Conservation (phyloP, 2,797 vertebrate species). For the Sciaenops ocellatus region DNA sequence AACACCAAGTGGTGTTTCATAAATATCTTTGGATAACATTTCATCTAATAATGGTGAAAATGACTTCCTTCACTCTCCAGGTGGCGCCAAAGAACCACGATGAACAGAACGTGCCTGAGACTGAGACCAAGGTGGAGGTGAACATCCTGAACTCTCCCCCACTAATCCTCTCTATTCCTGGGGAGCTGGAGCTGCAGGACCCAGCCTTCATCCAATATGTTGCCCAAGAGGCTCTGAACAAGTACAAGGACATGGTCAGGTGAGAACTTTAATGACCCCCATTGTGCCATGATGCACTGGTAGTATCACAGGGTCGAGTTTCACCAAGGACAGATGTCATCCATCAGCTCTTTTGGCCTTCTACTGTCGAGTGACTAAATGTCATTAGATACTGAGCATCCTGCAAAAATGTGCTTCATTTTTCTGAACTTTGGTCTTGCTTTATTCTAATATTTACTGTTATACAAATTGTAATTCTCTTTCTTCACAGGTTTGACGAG, state of each 20-base stretch:
- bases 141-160: constrained; percentile 87
- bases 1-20: neutral
- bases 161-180: constrained; percentile 85
- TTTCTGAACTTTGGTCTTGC: neutral
- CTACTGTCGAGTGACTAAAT: neutral
- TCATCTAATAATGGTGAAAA: too few species aligned
- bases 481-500: constrained; percentile 66
- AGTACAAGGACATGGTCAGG: constrained; percentile 87
- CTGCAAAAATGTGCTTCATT: neutral
- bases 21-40: too few species aligned
- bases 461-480: neutral
- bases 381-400: neutral
- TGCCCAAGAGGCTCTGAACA: constrained; percentile 86
- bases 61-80: constrained; percentile 69
- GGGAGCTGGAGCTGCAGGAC: constrained; percentile 81
- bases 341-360: neutral
- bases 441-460: neutral
- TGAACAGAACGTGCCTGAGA: constrained; percentile 63
- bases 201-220: constrained; percentile 88
- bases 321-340: neutral
- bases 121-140: constrained; percentile 85
- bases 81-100: constrained; percentile 76
- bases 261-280: constrained; percentile 45
- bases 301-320: neutral
- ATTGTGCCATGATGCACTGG: fast-evolving